Evolutionary conservation across 2,797 vertebrate genomes (phyloP).

Genomic region (Bovichtus diacanthus): DNA sequence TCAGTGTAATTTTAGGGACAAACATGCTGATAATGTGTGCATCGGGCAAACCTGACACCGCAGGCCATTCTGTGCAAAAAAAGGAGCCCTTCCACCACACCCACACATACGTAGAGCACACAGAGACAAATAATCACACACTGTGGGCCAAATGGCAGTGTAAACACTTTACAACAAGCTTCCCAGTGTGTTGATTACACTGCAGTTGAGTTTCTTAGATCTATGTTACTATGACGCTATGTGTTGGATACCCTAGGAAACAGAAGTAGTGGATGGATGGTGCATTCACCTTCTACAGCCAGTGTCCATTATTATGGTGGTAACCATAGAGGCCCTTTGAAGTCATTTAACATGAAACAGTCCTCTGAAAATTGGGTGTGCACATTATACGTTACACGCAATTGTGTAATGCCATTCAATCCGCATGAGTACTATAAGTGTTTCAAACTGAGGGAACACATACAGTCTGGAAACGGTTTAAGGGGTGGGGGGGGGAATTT

Average conservation of each 20-base stretch:
- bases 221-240: constrained; percentile 31
- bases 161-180: constrained; percentile 28
- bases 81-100: constrained; percentile 19
- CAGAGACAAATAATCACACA: constrained; percentile 38
- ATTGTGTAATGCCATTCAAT: constrained; percentile 68
- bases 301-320: constrained; percentile 55
- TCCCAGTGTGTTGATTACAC: constrained; percentile 44
- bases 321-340: constrained; percentile 69
- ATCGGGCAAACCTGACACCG: constrained; percentile 66
- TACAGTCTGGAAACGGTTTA: constrained; percentile 77
- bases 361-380: constrained; percentile 59
- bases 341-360: constrained; percentile 68
- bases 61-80: constrained; percentile 35
- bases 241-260: constrained; percentile 46
- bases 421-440: constrained; percentile 54
- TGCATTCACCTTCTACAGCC: constrained; percentile 29
- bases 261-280: constrained; percentile 31
- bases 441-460: constrained; percentile 67
- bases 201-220: constrained; percentile 44
- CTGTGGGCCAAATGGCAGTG: constrained; percentile 20
- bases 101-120: constrained; percentile 9
- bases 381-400: constrained; percentile 60
- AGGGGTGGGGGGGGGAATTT: constrained; percentile 57
- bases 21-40: constrained; percentile 74
- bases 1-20: constrained; percentile 75